Evolutionary conservation across 2,113 vertebrate genomes (phyloP).

Genomic region (Pelodiscus sinensis): DNA sequence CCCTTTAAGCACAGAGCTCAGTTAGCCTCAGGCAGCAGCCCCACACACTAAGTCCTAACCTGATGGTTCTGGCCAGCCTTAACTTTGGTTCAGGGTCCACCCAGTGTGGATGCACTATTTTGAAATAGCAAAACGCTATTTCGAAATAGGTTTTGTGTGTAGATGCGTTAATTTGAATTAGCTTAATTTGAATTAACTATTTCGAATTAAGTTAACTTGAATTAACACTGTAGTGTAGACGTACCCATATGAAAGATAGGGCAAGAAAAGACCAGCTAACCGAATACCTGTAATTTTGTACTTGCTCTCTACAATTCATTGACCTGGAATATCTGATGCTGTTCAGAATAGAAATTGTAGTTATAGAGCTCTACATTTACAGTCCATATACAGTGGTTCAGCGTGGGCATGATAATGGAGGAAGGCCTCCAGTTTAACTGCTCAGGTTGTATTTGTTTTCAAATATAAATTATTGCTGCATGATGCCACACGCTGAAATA

Average conservation of each 20-base stretch:
- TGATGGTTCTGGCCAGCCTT: too few species aligned
- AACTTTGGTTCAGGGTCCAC: too few species aligned
- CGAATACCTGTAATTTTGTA: neutral
- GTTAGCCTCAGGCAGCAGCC: too few species aligned
- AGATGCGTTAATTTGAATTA: too few species aligned
- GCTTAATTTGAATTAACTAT: too few species aligned
- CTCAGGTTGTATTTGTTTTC: neutral
- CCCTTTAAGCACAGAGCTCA: too few species aligned
- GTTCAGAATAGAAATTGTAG: neutral
- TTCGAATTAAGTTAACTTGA: too few species aligned
- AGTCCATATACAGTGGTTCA: neutral
- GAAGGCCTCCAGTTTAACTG: neutral
- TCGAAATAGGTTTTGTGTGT: too few species aligned
- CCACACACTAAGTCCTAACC: too few species aligned
- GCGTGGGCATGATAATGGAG: accelerated
- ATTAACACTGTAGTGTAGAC: too few species aligned
- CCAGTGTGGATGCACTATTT: too few species aligned
- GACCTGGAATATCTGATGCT: neutral
- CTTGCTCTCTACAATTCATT: neutral
- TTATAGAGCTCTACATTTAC: neutral
- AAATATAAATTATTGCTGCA: neutral
- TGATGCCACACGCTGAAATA: neutral
- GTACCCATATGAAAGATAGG: neutral
- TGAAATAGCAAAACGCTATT: too few species aligned
- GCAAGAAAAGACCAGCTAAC: neutral